Evolutionary conservation across 2,888 invertebrate species (phyloP).

Genomic region (Diloba caeruleocephala): DNA sequence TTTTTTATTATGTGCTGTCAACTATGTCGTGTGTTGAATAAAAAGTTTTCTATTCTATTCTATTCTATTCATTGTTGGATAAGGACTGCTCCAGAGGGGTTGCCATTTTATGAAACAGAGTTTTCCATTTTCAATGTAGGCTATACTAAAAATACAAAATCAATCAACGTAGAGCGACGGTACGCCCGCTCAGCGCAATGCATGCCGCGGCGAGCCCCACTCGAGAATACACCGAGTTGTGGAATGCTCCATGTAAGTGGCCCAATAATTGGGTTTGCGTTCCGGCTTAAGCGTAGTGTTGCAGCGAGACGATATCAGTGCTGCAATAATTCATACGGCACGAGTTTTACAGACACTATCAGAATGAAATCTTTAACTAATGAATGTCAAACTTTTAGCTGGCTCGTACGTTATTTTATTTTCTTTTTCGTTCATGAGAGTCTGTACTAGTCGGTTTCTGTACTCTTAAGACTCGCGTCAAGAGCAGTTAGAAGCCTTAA

Average conservation of each 20-base stretch:
- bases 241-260: constrained; percentile 70
- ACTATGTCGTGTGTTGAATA: no score
- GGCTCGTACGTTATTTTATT: no score
- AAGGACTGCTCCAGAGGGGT: no score
- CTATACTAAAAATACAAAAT: constrained; percentile 45
- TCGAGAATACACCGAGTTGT: constrained; percentile 67
- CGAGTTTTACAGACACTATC: constrained; percentile 21
- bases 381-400: neutral
- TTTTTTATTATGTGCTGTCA: no score
- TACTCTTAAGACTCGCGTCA: no score
- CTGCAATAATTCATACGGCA: constrained; percentile 30
- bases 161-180: constrained; percentile 43
- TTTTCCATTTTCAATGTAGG: constrained; percentile 22
- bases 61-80: no score
- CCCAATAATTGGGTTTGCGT: constrained; percentile 70
- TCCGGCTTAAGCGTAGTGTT: constrained; percentile 33
- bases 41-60: no score
- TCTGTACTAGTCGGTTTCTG: no score
- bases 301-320: constrained; percentile 49
- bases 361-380: constrained; percentile 20
- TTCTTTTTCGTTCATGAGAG: no score
- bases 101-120: constrained; percentile 20
- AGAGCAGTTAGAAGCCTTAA: no score
- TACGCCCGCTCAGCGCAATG: constrained; percentile 37
- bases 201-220: constrained; percentile 49